Evolutionary conservation across 1,140 invertebrate species (phyloP).

Genomic region (Drosophila melanogaster): DNA sequence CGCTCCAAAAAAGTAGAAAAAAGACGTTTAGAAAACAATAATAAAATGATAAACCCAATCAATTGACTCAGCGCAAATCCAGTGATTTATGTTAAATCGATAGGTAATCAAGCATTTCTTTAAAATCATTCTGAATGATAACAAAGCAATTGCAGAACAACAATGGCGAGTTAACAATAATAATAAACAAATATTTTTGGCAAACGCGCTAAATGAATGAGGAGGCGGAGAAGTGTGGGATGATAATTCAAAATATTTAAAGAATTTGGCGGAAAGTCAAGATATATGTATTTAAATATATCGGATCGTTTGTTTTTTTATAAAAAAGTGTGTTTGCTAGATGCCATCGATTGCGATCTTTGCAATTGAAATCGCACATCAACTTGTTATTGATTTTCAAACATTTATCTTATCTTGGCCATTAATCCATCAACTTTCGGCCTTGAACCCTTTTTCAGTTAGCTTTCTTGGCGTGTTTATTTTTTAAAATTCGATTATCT

Average conservation of each 20-base stretch:
- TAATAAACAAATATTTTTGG: background rate
- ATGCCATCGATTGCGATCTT: too few relatives aligned
- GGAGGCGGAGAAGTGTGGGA: background rate
- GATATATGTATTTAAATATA: background rate
- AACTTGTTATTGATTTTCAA: slow-evolving; percentile 21
- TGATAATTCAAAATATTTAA: background rate
- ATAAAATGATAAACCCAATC: background rate
- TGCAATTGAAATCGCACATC: background rate
- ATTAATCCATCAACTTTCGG: slow-evolving; percentile 39
- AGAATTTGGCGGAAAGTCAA: background rate
- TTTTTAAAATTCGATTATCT: slow-evolving; percentile 12
- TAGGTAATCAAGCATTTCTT: background rate
- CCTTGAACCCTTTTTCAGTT: slow-evolving; percentile 20
- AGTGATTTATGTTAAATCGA: background rate
- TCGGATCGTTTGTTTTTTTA: too few relatives aligned
- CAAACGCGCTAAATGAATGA: background rate
- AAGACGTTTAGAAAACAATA: background rate
- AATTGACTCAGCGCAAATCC: slow-evolving; percentile 14
- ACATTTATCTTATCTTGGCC: slow-evolving; percentile 35
- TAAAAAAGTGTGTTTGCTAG: too few relatives aligned
- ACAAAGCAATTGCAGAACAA: background rate
- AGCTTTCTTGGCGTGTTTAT: background rate
- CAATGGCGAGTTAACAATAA: background rate
- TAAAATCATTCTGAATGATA: background rate
- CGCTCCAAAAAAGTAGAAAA: background rate